A percentile compares a stretch with the other conserved stretches of the same genome.
phyloP scores from a whole-genome alignment of 2,797 vertebrate species.

The Zalophus californianus region DNA sequence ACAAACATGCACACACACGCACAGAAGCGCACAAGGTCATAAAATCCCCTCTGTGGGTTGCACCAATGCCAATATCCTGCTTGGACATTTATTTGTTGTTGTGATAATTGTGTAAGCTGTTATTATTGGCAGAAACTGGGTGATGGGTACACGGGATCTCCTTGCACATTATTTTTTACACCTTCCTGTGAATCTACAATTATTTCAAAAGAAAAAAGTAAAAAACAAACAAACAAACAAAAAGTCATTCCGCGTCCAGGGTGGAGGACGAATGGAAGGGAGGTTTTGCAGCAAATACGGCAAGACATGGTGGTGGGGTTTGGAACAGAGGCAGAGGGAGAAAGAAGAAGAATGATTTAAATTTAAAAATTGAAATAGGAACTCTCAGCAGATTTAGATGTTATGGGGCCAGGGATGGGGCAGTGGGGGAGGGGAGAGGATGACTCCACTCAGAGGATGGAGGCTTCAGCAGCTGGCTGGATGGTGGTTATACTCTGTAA shows the following conservation, averaged over 20 bases:
- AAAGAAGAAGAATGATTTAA: background rate
- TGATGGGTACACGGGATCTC: background rate
- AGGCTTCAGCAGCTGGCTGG: background rate
- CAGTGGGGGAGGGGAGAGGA: background rate
- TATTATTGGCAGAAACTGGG: background rate
- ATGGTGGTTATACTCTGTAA: background rate
- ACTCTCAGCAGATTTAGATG: background rate
- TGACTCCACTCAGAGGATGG: background rate
- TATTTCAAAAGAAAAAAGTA: background rate
- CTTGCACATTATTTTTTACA: background rate
- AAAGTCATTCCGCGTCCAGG: background rate
- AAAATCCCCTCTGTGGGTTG: background rate
- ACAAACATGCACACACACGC: background rate
- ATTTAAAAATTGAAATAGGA: background rate
- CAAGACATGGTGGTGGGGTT: background rate
- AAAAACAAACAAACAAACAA: background rate
- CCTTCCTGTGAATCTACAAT: background rate
- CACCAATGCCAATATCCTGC: background rate
- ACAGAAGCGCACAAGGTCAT: background rate
- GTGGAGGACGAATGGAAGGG: background rate
- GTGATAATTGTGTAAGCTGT: background rate
- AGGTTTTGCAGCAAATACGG: background rate
- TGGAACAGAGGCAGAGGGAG: background rate
- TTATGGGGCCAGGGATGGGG: background rate
- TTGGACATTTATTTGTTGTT: background rate